Conservation (phyloP, 2,113 vertebrate species). For the Bostrychus sinensis region DNA sequence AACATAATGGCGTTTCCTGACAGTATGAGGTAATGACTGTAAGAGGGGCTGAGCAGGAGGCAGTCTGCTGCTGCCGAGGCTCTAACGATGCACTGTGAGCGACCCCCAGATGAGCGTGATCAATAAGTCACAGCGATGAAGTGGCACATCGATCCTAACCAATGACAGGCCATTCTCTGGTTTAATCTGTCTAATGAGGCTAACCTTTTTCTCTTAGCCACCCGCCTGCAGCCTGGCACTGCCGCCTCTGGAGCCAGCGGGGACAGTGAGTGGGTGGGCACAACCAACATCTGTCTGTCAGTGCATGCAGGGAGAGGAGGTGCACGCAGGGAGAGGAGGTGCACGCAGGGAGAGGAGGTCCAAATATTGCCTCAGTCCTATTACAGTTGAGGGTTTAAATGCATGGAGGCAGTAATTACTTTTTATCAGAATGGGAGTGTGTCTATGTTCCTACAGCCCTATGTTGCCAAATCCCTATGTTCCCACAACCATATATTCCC, state of each 20-base stretch:
- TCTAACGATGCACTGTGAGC: constrained; percentile 67
- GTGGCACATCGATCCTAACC: constrained; percentile 79
- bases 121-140: constrained; percentile 82
- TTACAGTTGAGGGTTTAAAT: no score
- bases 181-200: constrained; percentile 83
- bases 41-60: constrained; percentile 32
- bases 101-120: constrained; percentile 73
- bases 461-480: no score
- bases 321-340: no score
- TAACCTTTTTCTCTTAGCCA: constrained; percentile 76
- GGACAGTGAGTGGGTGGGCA: constrained; percentile 14
- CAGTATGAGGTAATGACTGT: constrained; percentile 5
- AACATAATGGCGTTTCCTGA: not conserved
- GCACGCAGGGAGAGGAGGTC: no score
- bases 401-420: no score
- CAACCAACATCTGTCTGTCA: constrained; percentile 32
- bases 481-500: no score
- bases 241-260: constrained; percentile 41
- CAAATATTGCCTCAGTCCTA: no score
- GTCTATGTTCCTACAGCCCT: no score
- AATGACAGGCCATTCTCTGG: constrained; percentile 80
- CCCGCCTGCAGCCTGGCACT: constrained; percentile 50
- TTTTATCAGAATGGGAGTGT: no score
- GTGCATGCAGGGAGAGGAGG: no score
- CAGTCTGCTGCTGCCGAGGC: constrained; percentile 39